These are phyloP conservation scores for Psephotus haematonotus DNA, from an alignment of 2,113 vertebrate genomes.

Conservation along the genomic window DNA sequence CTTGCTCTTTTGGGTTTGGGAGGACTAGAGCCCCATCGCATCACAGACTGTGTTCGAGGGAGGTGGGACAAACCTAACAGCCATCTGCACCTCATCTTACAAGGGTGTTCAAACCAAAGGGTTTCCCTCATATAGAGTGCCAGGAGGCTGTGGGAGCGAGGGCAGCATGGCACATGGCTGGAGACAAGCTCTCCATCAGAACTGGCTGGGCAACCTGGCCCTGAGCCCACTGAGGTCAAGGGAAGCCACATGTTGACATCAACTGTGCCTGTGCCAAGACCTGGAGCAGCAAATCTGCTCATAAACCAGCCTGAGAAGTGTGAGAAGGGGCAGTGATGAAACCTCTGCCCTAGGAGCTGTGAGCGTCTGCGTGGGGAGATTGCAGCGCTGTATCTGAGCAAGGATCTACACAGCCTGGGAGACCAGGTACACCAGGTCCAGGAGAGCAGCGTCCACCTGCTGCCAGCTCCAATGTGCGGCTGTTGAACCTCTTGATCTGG, in stretches of 20 bases:
- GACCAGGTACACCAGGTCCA: fast-evolving
- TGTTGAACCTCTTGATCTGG: neutral
- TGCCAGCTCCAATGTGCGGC: neutral
- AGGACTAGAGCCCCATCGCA: neutral
- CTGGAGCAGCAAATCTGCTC: neutral
- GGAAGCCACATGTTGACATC: neutral
- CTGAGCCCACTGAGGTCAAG: neutral
- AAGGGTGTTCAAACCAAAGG: too few relatives aligned
- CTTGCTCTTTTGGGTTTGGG: neutral
- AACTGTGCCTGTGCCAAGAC: neutral
- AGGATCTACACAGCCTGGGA: neutral
- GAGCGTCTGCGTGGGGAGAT: fast-evolving
- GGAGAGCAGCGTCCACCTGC: neutral
- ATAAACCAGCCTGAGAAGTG: neutral
- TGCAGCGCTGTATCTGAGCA: neutral
- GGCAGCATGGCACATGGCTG: neutral
- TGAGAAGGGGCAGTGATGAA: neutral
- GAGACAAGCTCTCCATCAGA: neutral
- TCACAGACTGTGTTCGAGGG: neutral
- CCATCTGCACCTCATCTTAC: neutral
- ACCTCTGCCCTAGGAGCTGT: neutral
- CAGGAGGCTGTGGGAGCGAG: neutral
- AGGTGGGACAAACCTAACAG: neutral
- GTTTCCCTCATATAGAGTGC: neutral
- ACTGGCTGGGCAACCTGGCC: neutral